Conservation (phyloP, 2,797 vertebrate genomes). For the Craterocephalus amniculus region DNA sequence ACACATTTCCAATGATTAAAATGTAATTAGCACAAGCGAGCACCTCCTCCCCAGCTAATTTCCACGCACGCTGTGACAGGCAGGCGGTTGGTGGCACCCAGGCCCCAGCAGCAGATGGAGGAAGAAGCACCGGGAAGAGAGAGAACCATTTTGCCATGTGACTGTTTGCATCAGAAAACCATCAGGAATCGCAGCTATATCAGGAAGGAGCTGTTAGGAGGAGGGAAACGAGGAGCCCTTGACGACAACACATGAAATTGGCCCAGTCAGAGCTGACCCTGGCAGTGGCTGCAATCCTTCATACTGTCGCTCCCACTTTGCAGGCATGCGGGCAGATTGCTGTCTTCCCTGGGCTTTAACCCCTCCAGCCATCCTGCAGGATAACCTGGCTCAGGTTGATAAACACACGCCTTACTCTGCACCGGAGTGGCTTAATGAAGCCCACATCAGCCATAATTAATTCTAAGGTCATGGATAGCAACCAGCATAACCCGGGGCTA, state of each 20-base stretch:
- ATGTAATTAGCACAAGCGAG: conserved; percentile 99
- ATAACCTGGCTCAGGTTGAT: conserved; percentile 64
- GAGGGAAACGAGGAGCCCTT: conserved; percentile 81
- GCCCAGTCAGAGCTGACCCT: conserved; percentile 91
- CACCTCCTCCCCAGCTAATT: conserved; percentile 99
- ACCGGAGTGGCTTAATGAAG: conserved; percentile 63
- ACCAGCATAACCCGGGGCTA: conserved; percentile 64
- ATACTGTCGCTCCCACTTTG: conserved; percentile 86
- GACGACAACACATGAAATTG: conserved; percentile 94
- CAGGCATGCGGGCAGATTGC: conserved; percentile 65
- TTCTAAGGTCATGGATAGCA: conserved; percentile 67
- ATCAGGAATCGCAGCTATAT: conserved; percentile 92
- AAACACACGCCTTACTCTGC: conserved; percentile 63
- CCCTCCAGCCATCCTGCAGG: conserved; percentile 72
- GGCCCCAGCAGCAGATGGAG: conserved; percentile 99
- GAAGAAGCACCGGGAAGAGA: conserved; percentile 77
- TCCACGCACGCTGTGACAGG: conserved; percentile 99
- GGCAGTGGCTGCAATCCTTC: conserved; percentile 93
- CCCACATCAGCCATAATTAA: conserved; percentile 73
- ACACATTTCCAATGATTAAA: conserved; percentile 99
- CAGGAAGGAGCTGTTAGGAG: conserved; percentile 70
- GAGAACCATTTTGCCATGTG: conserved; percentile 94
- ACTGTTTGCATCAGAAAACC: conserved; percentile 98
- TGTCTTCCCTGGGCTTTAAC: conserved; percentile 82
- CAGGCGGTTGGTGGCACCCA: conserved; percentile 93